Base-by-base conservation (phyloP, 2,888 invertebrate species). In the Drosophila silvestris region DNA sequence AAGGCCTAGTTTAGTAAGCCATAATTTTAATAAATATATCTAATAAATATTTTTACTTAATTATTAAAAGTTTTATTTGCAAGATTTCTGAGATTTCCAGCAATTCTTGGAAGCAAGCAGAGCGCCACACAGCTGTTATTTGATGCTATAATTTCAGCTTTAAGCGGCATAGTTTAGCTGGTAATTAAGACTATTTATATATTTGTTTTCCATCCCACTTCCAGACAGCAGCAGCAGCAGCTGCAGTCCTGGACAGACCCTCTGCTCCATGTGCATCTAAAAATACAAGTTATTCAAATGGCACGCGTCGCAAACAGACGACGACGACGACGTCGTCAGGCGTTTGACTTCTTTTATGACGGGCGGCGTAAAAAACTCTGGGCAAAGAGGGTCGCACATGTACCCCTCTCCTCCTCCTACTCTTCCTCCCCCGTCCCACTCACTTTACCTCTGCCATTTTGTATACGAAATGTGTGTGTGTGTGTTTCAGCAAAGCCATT, bases 301-400 rank as follows among this genome's bases (percentile, higher is more conserved):
- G 80, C 80, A 80, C 80, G 80, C 82, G 80, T 68, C 69, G 22
- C 41, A 71, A 51, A 50, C 77, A 56, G 56, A 51, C 51, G 33
- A 9, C 52, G 26, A 22, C 51, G 44, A 32, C 53, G 32, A 53
- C 66, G 47, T 47, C 66, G 50, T 54, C 50, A 57, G 28, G 28
- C 39, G 66, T 44, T 60, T 56, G 58, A 82, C 82, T 79, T 79
- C 54, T 65, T 73, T 82, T 81, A 82, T 79, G 82, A 79, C 58
- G 63, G 58, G 56, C 41, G 53, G 35, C 66, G 74, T 69, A 51
- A 19, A 37, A 59, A 72, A 54, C 28, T 52, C 52, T 70, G 59
- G 62, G 58, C 35, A 59, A 53, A 58, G 30, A 52, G 73, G 37
- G 57, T 51, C 62, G 68, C 57, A 50, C 77, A 53, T 62, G 30